Conservation (phyloP, 2,888 invertebrate genomes). For the Brenthis ino region DNA sequence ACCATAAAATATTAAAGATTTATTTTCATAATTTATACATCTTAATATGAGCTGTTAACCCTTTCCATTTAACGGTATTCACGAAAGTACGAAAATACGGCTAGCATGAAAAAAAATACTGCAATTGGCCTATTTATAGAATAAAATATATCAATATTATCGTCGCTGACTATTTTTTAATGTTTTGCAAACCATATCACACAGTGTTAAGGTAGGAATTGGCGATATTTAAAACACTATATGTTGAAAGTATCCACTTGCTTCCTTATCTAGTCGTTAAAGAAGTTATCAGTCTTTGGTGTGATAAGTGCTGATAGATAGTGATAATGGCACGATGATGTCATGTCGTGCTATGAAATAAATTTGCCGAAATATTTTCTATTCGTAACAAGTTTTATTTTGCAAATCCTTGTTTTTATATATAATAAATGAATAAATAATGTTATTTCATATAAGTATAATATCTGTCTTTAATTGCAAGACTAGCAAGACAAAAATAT, state of each 20-base stretch:
- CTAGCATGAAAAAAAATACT: slow-evolving; percentile 5
- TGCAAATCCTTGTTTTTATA: too few relatives aligned
- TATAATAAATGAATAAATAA: too few relatives aligned
- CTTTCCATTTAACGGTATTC: not conserved
- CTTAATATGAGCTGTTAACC: too few relatives aligned
- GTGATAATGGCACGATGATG: slow-evolving; percentile 39
- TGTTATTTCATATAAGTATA: too few relatives aligned
- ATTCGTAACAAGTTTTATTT: not conserved
- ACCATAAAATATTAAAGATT: too few relatives aligned
- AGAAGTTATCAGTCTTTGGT: slow-evolving; percentile 44
- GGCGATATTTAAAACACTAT: slow-evolving; percentile 23
- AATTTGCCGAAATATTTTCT: slow-evolving; percentile 6
- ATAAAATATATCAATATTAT: slow-evolving; percentile 11
- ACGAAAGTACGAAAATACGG: not conserved
- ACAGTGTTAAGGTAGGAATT: slow-evolving; percentile 17
- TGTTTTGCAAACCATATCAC: not conserved
- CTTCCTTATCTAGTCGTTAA: slow-evolving; percentile 43
- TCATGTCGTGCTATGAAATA: slow-evolving; percentile 18
- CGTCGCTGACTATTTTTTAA: not conserved
- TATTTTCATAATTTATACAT: too few relatives aligned
- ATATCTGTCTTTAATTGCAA: too few relatives aligned
- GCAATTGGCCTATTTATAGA: slow-evolving; percentile 7
- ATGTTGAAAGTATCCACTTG: slow-evolving; percentile 42
- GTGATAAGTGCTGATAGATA: slow-evolving; percentile 43
- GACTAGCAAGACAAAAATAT: too few relatives aligned